Percentiles rank a stretch among this genome's conserved stretches.
phyloP scores from a whole-genome alignment of 2,888 invertebrate genomes.

The Cyclophora albipunctata region DNA sequence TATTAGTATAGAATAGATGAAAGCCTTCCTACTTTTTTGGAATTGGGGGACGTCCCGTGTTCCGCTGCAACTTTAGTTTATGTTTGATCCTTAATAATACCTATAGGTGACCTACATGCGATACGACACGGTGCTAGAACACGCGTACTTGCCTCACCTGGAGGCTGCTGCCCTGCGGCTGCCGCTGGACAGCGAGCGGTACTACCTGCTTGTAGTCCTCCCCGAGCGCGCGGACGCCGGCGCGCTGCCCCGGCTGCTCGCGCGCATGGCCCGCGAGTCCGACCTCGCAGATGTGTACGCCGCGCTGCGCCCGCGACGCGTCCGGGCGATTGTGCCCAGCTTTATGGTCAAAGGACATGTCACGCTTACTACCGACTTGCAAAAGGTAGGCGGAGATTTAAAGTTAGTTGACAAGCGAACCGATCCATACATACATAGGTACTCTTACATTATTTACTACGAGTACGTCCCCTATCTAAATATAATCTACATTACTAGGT shows the following conservation, averaged over 20 bases:
- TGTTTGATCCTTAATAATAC: conserved; percentile 21
- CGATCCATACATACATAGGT: conserved; percentile 1
- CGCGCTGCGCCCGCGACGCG: conserved; percentile 80
- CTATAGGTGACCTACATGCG: conserved; percentile 79
- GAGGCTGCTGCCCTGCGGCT: conserved; percentile 83
- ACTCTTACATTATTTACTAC: not conserved
- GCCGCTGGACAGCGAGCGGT: conserved; percentile 86
- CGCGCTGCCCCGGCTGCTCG: conserved; percentile 78
- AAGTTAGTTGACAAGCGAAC: too few species aligned
- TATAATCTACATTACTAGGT: too few species aligned
- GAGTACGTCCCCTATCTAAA: too few species aligned
- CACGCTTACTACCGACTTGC: conserved; percentile 85
- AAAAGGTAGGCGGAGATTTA: conserved; percentile 77
- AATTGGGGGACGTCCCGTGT: too few species aligned
- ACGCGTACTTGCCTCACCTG: conserved; percentile 82
- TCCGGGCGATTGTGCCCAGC: conserved; percentile 86
- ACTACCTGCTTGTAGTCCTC: conserved; percentile 83
- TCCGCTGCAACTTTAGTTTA: conserved; percentile 5
- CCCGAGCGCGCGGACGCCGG: conserved; percentile 78
- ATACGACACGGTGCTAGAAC: conserved; percentile 85
- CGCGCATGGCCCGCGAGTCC: conserved; percentile 77
- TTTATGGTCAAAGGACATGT: conserved; percentile 87
- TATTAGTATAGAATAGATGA: too few species aligned
- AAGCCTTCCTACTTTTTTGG: too few species aligned
- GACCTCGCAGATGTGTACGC: conserved; percentile 80